phyloP scores from a whole-genome alignment of 1,140 invertebrate genomes.

The Scaptomyza graminum region DNA sequence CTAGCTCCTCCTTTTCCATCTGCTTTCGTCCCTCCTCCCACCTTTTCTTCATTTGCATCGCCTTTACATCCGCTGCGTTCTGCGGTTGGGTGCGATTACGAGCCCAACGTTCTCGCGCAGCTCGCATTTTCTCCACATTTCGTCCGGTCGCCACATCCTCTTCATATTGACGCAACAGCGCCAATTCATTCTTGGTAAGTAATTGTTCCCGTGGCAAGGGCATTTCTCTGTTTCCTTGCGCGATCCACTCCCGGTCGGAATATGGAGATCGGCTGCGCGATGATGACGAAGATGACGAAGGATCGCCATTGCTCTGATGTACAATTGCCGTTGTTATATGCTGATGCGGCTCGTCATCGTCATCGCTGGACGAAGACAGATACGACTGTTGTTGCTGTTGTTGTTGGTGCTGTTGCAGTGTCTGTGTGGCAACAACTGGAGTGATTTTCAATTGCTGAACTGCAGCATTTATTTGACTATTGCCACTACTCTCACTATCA shows the following conservation, averaged over 20 bases:
- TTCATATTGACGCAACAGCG: slow-evolving; percentile 51
- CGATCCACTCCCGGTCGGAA: too few species aligned
- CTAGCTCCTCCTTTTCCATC: not conserved
- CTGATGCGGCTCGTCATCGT: too few species aligned
- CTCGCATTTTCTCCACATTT: slow-evolving; percentile 50
- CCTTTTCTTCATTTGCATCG: not conserved
- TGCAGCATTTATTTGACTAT: not conserved
- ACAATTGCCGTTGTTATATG: too few species aligned
- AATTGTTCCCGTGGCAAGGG: slow-evolving; percentile 2
- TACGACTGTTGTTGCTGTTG: too few species aligned
- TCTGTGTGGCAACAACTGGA: not conserved
- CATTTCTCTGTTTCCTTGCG: not conserved
- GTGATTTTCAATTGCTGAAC: not conserved
- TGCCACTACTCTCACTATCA: not conserved
- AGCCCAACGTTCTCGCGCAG: slow-evolving; percentile 51
- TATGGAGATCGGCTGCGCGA: too few species aligned
- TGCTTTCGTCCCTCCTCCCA: not conserved
- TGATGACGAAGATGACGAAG: too few species aligned
- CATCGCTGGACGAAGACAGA: too few species aligned
- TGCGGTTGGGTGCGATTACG: not conserved
- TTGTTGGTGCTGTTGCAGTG: slow-evolving; percentile 1
- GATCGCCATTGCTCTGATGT: too few species aligned
- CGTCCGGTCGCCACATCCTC: slow-evolving; percentile 50
- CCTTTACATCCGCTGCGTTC: not conserved
- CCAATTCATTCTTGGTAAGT: slow-evolving; percentile 48